Conservation (phyloP, 1,140 invertebrate species). For the Charaxes varanes region DNA sequence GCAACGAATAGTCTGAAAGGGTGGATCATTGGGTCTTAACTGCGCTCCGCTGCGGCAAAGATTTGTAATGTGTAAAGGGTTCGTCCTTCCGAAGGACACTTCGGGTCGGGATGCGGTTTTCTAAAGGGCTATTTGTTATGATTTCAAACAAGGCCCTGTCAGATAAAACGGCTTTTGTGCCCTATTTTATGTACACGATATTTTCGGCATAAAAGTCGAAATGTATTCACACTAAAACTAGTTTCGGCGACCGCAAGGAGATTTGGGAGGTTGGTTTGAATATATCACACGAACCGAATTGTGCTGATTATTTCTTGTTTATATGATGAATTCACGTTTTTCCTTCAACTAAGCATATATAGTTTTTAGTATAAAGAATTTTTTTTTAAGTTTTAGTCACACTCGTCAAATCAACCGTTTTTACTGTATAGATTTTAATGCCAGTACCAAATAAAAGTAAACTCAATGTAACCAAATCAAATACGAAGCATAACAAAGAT, state of each 20-base stretch:
- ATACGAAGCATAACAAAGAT: too few relatives aligned
- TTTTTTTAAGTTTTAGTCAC: too few relatives aligned
- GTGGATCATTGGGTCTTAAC: conserved; percentile 62
- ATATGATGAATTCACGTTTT: too few relatives aligned
- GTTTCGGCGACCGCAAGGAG: conserved; percentile 10
- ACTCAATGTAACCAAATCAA: background rate
- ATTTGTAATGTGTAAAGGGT: conserved; percentile 66
- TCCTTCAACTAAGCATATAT: too few relatives aligned
- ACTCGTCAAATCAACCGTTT: too few relatives aligned
- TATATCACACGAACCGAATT: too few relatives aligned
- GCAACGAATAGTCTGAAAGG: conserved; percentile 52
- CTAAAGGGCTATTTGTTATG: conserved; percentile 69
- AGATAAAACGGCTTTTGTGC: conserved; percentile 61
- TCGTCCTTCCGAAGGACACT: conserved; percentile 57
- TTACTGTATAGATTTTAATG: background rate
- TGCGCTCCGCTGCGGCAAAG: conserved; percentile 43
- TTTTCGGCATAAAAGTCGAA: conserved; percentile 39
- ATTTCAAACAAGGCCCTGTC: conserved; percentile 66
- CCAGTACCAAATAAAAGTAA: background rate
- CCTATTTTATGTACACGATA: conserved; percentile 56
- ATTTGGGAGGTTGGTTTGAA: background rate
- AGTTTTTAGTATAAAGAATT: too few relatives aligned
- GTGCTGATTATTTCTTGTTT: too few relatives aligned
- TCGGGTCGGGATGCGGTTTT: conserved; percentile 63
- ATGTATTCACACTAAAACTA: conserved; percentile 25